phyloP scores from a whole-genome alignment of 2,888 invertebrate genomes.

The Gerosis bhagava region DNA sequence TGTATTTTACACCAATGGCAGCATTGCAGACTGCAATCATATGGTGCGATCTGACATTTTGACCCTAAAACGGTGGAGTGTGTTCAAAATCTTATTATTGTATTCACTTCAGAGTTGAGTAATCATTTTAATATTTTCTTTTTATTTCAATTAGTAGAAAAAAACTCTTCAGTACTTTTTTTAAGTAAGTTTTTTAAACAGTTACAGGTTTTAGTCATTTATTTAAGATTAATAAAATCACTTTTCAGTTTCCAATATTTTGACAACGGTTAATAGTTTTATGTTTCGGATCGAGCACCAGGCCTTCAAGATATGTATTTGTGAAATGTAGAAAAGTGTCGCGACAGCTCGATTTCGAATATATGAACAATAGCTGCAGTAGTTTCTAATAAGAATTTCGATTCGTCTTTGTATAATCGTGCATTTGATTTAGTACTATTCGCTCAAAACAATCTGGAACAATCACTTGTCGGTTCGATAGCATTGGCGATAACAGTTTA shows the following conservation, averaged over 20 bases:
- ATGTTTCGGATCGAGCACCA: constrained; percentile 25
- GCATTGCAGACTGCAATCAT: constrained; percentile 35
- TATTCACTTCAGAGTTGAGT: too few species aligned
- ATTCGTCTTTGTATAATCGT: constrained; percentile 48
- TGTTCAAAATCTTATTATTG: constrained; percentile 9
- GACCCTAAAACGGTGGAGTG: neutral
- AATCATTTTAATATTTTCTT: too few species aligned
- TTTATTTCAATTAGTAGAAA: too few species aligned
- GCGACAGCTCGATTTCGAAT: too few species aligned
- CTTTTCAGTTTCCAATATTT: too few species aligned
- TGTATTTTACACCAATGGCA: constrained; percentile 42
- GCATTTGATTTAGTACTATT: constrained; percentile 40
- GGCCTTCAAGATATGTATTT: constrained; percentile 29
- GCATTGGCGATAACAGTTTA: constrained; percentile 41
- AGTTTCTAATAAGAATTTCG: constrained; percentile 53
- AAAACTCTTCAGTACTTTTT: too few species aligned
- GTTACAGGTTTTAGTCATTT: too few species aligned
- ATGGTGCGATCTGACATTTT: constrained; percentile 46
- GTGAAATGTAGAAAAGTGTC: too few species aligned
- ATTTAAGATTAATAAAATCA: too few species aligned
- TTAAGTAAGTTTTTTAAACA: too few species aligned
- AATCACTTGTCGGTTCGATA: constrained; percentile 27
- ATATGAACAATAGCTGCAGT: constrained; percentile 41
- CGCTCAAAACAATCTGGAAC: constrained; percentile 37
- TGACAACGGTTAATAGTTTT: too few species aligned